These are phyloP conservation scores for Cosmia pyralina DNA, from an alignment of 2,888 invertebrate species.

Conservation along the genomic window DNA sequence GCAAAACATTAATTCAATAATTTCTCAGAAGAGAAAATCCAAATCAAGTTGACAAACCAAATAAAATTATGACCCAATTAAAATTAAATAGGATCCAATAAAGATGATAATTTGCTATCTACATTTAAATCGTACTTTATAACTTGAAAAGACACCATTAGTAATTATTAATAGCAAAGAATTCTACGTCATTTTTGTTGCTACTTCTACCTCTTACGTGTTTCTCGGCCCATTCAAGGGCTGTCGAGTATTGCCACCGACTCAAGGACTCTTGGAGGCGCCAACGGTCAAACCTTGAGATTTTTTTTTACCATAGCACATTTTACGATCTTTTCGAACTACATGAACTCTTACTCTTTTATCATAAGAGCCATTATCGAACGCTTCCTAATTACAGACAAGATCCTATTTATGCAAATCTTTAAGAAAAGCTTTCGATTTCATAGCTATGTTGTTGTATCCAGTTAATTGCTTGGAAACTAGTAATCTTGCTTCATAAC, in stretches of 20 bases:
- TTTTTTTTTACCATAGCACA: conserved; percentile 62
- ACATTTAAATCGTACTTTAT: conserved; percentile 10
- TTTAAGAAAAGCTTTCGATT: conserved; percentile 64
- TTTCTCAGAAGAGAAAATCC: conserved; percentile 26
- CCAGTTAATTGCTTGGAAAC: conserved; percentile 58
- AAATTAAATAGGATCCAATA: conserved; percentile 23
- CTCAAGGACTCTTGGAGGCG: conserved; percentile 84
- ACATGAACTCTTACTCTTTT: conserved; percentile 15
- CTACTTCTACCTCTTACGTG: conserved; percentile 65
- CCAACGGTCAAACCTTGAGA: conserved; percentile 73
- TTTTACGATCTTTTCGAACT: conserved; percentile 21
- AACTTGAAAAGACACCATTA: conserved; percentile 20
- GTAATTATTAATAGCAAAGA: conserved; percentile 51
- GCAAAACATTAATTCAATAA: conserved; percentile 5
- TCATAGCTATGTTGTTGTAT: conserved; percentile 55
- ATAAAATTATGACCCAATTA: conserved; percentile 36
- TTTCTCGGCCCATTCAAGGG: conserved; percentile 69
- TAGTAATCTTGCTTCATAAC: conserved; percentile 56
- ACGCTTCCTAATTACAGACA: conserved; percentile 31
- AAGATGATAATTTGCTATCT: conserved; percentile 35
- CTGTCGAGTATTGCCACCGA: conserved; percentile 73
- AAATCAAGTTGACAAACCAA: conserved; percentile 38
- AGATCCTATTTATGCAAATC: conserved; percentile 54
- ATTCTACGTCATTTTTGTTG: conserved; percentile 63
- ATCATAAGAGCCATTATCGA: conserved; percentile 59